Percentiles rank a stretch among this genome's conserved stretches.
phyloP scores from a whole-genome alignment of 2,888 invertebrate species.

The Teinopalpus imperialis region DNA sequence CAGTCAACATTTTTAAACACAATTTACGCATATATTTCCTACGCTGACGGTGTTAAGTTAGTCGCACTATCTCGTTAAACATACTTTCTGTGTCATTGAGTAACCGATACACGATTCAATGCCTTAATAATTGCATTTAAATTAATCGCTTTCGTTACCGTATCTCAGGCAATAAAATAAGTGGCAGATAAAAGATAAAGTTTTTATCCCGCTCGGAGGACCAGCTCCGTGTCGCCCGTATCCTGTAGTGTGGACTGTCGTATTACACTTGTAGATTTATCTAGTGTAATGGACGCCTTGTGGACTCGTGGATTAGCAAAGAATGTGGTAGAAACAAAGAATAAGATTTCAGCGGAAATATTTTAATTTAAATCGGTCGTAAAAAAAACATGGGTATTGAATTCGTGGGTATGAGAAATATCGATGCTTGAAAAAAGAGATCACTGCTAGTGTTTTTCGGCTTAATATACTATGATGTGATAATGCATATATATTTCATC shows the following conservation, averaged over 20 bases:
- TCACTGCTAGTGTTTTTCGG: too few relatives aligned
- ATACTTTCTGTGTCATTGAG: constrained; percentile 1
- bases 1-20: too few relatives aligned
- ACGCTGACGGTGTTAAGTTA: not conserved
- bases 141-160: constrained; percentile 27
- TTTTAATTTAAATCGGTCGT: too few relatives aligned
- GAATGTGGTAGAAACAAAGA: not conserved
- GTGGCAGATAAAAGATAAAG: constrained; percentile 30
- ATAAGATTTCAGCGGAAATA: not conserved
- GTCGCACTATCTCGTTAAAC: constrained; percentile 10
- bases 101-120: constrained; percentile 9
- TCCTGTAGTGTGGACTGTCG: constrained; percentile 30
- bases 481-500: too few relatives aligned
- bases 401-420: too few relatives aligned
- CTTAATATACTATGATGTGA: too few relatives aligned
- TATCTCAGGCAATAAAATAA: constrained; percentile 33
- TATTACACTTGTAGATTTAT: constrained; percentile 59
- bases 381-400: too few relatives aligned
- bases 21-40: too few relatives aligned
- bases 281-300: constrained; percentile 51
- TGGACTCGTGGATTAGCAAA: constrained; percentile 13
- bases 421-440: too few relatives aligned
- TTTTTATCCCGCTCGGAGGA: constrained; percentile 32
- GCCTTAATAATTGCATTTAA: constrained; percentile 22
- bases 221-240: constrained; percentile 27